Evolutionary conservation across 2,113 vertebrate species (phyloP), one percentile per base, ranked within the genome.

Genomic region (Balaeniceps rex): DNA sequence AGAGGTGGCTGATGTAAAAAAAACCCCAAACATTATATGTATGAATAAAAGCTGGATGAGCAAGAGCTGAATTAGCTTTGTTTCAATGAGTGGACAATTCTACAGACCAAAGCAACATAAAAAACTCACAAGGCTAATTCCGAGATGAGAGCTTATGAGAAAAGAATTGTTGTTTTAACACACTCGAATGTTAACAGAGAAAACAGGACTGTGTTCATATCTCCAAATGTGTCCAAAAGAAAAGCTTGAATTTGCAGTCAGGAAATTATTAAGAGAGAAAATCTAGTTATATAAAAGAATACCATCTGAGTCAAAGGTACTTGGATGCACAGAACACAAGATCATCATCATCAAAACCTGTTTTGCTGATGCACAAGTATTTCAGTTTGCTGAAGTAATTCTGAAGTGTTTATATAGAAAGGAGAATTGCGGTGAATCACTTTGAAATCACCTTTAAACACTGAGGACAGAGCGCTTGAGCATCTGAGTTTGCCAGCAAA

Each of bases 361-460:
- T 55, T 90, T 77, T 76, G 60, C 38, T 91, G 90, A 80, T 38
- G 69, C 28, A 57, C 69, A 80, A 87, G 66, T 51, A 70, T 95
- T 95, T 77, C 42, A 61, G 66, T 76, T 90, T 87, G 55, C 71
- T 96, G 69, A 87, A 96, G 88, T 77, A 72, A 79, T 79, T 65
- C 4, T 97, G 74, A 88, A 95, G 93, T 91, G 86, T 84, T 95
- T 93, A 86, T 21, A 33, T 11, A 69, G 64, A 65, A 58, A 75
- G 44, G 46, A 93, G 87, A 85, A 71, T 55, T 8, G 6, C 4
- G 4, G 47, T 31, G 63, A 93, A 46, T 19, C 0, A 3, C 92
- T 92, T 70, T 29, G 47, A 84, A 93, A 88, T 78, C 76, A 87
- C 89, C 82, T 88, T 84, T 38, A 65, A 89, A 33, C 19, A 24